Base-by-base conservation (phyloP, 2,888 invertebrate genomes). In the Napeogenes sylphis region DNA sequence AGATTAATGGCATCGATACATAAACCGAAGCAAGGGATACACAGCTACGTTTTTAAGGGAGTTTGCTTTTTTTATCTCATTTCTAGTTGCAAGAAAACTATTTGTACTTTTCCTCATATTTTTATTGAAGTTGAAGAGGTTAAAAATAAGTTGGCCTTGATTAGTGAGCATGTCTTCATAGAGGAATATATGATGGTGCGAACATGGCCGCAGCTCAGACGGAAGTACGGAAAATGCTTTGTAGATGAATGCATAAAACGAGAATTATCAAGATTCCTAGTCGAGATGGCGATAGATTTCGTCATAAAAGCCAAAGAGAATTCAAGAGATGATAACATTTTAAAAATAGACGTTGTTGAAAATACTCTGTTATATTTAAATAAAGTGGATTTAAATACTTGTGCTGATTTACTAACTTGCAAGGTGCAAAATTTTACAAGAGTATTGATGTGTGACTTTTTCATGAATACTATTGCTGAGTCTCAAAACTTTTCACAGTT, bases 401-500 rank as follows among this genome's bases (percentile, higher is more conserved):
- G 71, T 60, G 75, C 73, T 4, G 80, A 85, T 59, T 67, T 83
- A 4, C 73, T 88, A 0, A 70, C 62, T n/a, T 73, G 65, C 32
- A 51, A 64, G 3, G 46, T 75, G 1, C 4, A 65, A 3, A 33
- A 68, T 2, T 60, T 59, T 0, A 21, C 38, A 1, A 51, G 56
- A 0, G 47, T 64, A 0, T 45, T 73, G 2, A 64, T 88, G 2
- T 87, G 87, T 56, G 84, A 87, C 32, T 68, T 73, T 0, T 81
- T 84, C 4, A 77, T 90, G 73, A 63, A 74, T 21, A 71, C 75
- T 0, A 78, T 90, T 62, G 83, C 85, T 0, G 69, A 76, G 6
- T 82, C 87, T 2, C 85, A 82, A 57, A 90, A 90, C 70, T 89
- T 90, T 69, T 77, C 82, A 0, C 76, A 86, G 5, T 90, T 89